phyloP scores from a whole-genome alignment of 2,113 vertebrate genomes.

The Trichomycterus rosablanca region DNA sequence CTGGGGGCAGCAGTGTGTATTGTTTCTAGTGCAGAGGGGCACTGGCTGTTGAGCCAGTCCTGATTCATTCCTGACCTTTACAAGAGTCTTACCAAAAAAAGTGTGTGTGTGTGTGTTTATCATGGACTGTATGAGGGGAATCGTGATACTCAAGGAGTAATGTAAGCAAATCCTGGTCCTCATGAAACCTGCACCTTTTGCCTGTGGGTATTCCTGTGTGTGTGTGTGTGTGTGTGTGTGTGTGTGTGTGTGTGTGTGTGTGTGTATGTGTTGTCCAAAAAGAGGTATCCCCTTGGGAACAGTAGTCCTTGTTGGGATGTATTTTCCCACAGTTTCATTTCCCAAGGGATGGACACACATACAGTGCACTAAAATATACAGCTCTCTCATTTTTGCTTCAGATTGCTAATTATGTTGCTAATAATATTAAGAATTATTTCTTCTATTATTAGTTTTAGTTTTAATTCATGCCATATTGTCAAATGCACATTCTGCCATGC shows the following conservation, averaged over 20 bases:
- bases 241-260: slow-evolving; percentile 20
- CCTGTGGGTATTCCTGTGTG: too few species aligned
- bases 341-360: slow-evolving; percentile 36
- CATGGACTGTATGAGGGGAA: slow-evolving; percentile 4
- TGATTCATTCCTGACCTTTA: neutral
- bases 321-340: slow-evolving; percentile 54
- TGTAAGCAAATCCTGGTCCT: slow-evolving; percentile 7
- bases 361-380: neutral
- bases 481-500: too few species aligned
- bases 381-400: too few species aligned
- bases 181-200: slow-evolving; percentile 8
- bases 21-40: too few species aligned
- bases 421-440: too few species aligned
- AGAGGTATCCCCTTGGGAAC: slow-evolving; percentile 45
- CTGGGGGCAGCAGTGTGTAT: slow-evolving; percentile 6
- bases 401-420: too few species aligned
- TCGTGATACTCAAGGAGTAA: neutral
- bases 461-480: too few species aligned
- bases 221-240: slow-evolving; percentile 21
- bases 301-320: slow-evolving; percentile 41
- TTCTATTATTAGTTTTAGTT: too few species aligned
- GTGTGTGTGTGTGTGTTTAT: neutral
- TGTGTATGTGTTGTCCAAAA: slow-evolving; percentile 35
- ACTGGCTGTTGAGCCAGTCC: neutral
- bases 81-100: neutral